phyloP scores from a whole-genome alignment of 2,888 invertebrate genomes.

The Tetragonula carbonaria region DNA sequence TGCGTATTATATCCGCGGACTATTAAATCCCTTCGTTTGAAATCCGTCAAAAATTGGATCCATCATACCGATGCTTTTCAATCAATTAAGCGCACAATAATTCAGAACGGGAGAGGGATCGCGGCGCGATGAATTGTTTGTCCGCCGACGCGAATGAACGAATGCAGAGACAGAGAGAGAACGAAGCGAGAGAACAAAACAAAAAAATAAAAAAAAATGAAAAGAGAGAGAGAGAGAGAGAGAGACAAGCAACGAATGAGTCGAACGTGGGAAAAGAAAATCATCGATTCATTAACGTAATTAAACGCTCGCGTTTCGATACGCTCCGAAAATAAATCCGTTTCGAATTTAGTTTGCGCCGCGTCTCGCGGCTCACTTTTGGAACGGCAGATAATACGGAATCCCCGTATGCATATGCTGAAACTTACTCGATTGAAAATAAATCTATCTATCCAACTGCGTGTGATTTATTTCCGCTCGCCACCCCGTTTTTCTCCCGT shows the following conservation, averaged over 20 bases:
- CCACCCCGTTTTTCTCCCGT: not conserved
- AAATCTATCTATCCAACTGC: not conserved
- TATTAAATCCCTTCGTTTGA: no score
- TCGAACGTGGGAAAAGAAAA: not conserved
- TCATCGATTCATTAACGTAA: slow-evolving; percentile 52
- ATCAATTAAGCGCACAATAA: slow-evolving; percentile 29
- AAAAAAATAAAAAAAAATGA: not conserved
- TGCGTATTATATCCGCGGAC: no score
- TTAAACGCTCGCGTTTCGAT: slow-evolving; percentile 23
- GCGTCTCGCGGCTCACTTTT: slow-evolving; percentile 28
- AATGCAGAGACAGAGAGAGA: not conserved
- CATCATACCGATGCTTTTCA: not conserved
- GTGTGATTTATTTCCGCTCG: not conserved
- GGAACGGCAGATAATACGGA: slow-evolving; percentile 13
- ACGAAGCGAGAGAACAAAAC: no score
- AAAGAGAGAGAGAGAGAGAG: not conserved
- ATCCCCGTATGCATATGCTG: no score
- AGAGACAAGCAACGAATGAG: not conserved
- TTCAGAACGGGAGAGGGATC: not conserved
- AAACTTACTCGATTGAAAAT: not conserved
- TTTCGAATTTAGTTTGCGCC: slow-evolving; percentile 1
- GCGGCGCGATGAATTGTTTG: slow-evolving; percentile 18
- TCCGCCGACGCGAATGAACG: slow-evolving; percentile 8
- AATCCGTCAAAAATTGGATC: not conserved
- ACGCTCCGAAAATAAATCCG: slow-evolving; percentile 33